These are phyloP conservation scores for Dreissena polymorpha DNA, from an alignment of 1,140 invertebrate genomes.

Conservation along the genomic window DNA sequence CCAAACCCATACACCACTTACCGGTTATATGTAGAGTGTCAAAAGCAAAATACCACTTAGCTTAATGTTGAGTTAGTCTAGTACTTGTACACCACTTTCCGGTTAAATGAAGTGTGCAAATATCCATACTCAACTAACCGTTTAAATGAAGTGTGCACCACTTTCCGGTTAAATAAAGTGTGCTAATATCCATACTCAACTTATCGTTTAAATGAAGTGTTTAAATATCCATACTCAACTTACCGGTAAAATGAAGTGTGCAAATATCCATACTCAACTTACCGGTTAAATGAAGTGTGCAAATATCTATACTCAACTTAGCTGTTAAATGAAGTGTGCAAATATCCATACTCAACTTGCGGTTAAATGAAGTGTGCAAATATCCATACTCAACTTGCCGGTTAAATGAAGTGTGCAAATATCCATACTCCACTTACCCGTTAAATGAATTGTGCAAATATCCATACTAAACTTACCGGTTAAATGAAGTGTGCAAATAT, in stretches of 20 bases:
- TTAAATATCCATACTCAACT: not conserved
- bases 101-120: not conserved
- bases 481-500: not conserved
- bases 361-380: not conserved
- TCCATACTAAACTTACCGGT: not conserved
- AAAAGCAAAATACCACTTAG: not conserved
- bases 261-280: not conserved
- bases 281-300: not conserved
- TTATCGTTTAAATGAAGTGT: not conserved
- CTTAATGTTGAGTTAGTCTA: not conserved
- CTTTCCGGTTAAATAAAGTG: not conserved
- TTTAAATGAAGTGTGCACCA: no score
- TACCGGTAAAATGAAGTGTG: not conserved
- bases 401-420: not conserved
- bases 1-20: not conserved
- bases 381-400: constrained; percentile 5
- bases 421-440: not conserved
- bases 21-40: not conserved
- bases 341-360: not conserved
- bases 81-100: not conserved
- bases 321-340: not conserved
- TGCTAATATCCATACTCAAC: not conserved
- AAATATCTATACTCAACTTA: no score
- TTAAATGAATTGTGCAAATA: not conserved
- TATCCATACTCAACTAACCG: no score